A percentile compares a stretch with the other conserved stretches of the same genome.
Evolutionary conservation across 2,797 vertebrate species (phyloP).

Genomic region (Novumbra hubbsi): DNA sequence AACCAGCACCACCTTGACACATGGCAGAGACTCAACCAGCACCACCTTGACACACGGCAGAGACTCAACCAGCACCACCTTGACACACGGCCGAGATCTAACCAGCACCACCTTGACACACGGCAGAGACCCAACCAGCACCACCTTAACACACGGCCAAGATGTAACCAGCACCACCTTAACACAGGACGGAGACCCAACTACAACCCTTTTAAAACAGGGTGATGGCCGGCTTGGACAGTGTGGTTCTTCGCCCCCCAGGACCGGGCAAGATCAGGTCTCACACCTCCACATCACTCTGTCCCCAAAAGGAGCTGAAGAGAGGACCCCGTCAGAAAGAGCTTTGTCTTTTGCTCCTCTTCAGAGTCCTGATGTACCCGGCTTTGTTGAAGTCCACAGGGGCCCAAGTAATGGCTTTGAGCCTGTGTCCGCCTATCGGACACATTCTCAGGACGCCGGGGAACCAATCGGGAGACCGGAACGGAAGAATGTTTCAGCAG

Average conservation of each 20-base stretch:
- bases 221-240: slow-evolving; percentile 6
- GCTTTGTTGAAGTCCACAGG: slow-evolving; percentile 54
- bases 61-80: neutral
- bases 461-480: slow-evolving; percentile 17
- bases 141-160: neutral
- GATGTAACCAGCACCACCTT: neutral
- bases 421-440: slow-evolving; percentile 38
- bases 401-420: slow-evolving; percentile 23
- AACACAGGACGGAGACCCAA: neutral
- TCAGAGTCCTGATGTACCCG: slow-evolving; percentile 34
- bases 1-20: neutral
- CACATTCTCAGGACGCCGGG: slow-evolving; percentile 40
- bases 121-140: no score
- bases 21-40: no score
- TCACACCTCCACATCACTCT: slow-evolving; percentile 79
- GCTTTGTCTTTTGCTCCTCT: slow-evolving; percentile 24
- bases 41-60: neutral
- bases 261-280: slow-evolving; percentile 60
- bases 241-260: slow-evolving; percentile 24
- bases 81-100: neutral
- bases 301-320: slow-evolving; percentile 61
- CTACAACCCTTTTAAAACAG: no score
- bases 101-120: neutral
- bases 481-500: slow-evolving; percentile 16
- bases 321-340: neutral